phyloP scores from a whole-genome alignment of 2,797 vertebrate genomes.

The Luscinia luscinia region DNA sequence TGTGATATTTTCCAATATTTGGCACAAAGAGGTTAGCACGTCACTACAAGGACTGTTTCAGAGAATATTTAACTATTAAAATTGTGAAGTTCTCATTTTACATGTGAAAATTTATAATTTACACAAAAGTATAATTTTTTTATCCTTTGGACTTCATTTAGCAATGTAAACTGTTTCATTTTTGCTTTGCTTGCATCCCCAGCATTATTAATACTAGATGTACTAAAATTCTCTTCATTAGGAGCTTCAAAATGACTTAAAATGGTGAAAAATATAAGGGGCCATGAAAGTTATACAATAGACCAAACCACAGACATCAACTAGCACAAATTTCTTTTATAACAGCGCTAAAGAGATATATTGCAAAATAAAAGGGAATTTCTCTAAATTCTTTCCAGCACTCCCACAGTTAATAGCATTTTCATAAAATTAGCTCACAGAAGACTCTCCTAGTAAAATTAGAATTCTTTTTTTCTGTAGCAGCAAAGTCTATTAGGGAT shows the following conservation, averaged over 20 bases:
- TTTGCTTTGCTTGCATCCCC: background rate
- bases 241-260: background rate
- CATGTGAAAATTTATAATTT: background rate
- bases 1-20: background rate
- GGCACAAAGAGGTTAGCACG: background rate
- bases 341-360: background rate
- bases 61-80: background rate
- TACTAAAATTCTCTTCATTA: background rate
- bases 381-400: background rate
- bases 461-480: background rate
- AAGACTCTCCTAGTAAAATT: background rate
- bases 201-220: background rate
- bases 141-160: background rate
- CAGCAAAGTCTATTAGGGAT: background rate
- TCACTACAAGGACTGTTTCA: background rate
- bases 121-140: background rate
- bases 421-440: slow-evolving; percentile 6
- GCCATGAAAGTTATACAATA: background rate
- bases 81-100: background rate
- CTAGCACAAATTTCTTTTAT: background rate
- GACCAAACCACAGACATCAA: background rate
- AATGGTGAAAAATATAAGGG: background rate
- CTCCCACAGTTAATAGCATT: background rate
- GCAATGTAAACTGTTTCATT: background rate
- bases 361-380: background rate